Percentiles rank a stretch among this genome's conserved stretches.
Conservation (phyloP, 2,888 invertebrate genomes). For the Miltochrista miniata region DNA sequence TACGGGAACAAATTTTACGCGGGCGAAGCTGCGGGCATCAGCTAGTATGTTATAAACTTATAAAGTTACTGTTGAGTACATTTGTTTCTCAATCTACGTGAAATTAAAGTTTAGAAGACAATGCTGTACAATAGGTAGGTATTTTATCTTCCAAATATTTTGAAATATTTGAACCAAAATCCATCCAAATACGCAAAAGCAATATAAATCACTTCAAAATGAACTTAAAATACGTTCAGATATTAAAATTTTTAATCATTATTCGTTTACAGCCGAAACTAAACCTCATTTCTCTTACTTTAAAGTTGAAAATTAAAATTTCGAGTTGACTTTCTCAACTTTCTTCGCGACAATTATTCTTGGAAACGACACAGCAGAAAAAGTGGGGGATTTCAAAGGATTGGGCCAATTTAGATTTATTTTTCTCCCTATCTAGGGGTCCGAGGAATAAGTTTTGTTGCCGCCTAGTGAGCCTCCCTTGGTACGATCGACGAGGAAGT, state of each 20-base stretch:
- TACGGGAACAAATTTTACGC: no score
- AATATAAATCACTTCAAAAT: constrained; percentile 52
- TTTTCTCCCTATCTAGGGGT: constrained; percentile 71
- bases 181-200: constrained; percentile 21
- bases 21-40: no score
- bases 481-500: constrained; percentile 40
- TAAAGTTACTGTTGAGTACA: no score
- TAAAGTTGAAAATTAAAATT: constrained; percentile 31
- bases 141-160: no score
- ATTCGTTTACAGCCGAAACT: constrained; percentile 14
- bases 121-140: no score
- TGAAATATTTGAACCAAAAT: neutral
- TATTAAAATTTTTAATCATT: constrained; percentile 58
- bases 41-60: no score
- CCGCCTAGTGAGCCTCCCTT: constrained; percentile 52
- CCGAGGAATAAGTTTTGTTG: constrained; percentile 65
- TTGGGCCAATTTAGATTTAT: constrained; percentile 82
- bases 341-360: constrained; percentile 73
- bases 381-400: constrained; percentile 79
- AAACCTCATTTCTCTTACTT: neutral
- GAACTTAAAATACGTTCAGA: constrained; percentile 53
- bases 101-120: no score
- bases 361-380: constrained; percentile 75
- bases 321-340: constrained; percentile 57
- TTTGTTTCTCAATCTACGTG: no score